Evolutionary conservation across 2,888 invertebrate species (phyloP).

Genomic region (Drosophila pseudotalamancana): DNA sequence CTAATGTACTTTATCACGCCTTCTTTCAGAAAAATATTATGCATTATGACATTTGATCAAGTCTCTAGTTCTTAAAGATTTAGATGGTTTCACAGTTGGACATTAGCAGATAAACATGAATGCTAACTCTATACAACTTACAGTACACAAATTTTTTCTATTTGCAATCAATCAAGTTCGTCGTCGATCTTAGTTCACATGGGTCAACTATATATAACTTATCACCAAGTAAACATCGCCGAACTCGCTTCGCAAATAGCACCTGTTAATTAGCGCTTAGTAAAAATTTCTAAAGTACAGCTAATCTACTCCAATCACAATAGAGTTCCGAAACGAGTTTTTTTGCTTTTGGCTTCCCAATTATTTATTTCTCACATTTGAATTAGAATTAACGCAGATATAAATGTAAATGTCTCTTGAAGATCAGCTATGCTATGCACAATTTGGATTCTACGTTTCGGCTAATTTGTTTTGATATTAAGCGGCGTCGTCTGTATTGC

Average conservation of each 20-base stretch:
- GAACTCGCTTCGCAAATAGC: background rate
- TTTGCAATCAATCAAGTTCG: no score
- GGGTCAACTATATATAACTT: background rate
- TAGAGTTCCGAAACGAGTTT: slow-evolving; percentile 6
- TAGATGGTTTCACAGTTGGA: no score
- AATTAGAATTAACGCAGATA: background rate
- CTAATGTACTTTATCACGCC: no score
- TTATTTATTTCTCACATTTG: slow-evolving; percentile 3
- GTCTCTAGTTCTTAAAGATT: no score
- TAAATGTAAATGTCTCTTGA: background rate
- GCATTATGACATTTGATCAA: no score
- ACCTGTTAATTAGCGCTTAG: background rate
- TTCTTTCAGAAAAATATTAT: no score
- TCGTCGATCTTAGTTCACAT: background rate
- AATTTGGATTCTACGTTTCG: slow-evolving; percentile 10
- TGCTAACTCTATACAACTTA: no score
- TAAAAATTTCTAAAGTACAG: background rate
- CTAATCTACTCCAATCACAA: background rate
- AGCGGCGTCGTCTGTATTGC: background rate
- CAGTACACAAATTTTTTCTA: no score
- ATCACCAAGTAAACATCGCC: background rate
- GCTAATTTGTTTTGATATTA: slow-evolving; percentile 17
- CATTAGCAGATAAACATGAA: no score
- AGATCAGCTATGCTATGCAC: slow-evolving; percentile 3
- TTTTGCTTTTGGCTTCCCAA: background rate